Base-by-base conservation (phyloP, 64 coral and sea anemone species). In the Montipora cactus region DNA sequence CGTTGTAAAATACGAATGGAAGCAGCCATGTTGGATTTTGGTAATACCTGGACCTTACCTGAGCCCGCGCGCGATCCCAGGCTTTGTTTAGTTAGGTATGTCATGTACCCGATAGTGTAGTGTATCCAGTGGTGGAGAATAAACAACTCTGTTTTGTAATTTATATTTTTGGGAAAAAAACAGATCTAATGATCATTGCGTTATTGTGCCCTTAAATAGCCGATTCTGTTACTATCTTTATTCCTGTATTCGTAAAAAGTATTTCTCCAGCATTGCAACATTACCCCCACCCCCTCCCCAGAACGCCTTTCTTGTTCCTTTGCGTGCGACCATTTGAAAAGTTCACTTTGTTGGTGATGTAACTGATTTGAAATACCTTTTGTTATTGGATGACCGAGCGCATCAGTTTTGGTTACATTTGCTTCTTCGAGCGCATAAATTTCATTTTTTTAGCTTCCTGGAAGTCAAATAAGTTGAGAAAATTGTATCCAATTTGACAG, bases 241-340 rank as follows among this genome's bases (percentile, higher is more conserved):
- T 8, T 48, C 11, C 53, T 8, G 19, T 58, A 1, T 44, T 44
- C 64, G 19, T 18, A 2, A 5, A 1, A 44, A 16, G 10, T 64
- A 14, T 45, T 45, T 37, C 23, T 64, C 22, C 12, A 37, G 5
- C 44, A 45, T 45, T 37, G 2, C 10, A 66, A 67, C 10, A 14
- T 44, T 15, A 12, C 6, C 47, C 66, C 66, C 82, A 21, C 18
- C 66, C 53, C 82, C 82, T 86, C 82, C 64, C 82, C 71, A 71
- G 19, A n/a, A 8, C 9, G 44, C 18, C 20, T 21, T 1, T 48
- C 2, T 64, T 16, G 9, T 71, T 51, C 8, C 20, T 72, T 86
- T 50, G 82, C 82, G 82, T 86, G 64, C 82, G 82, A 86, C 82
- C 18, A 86, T 86, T 86, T 86, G 82, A 86, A 86, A 84, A 71